Percentiles rank a stretch among this genome's conserved stretches.
These are phyloP conservation scores for Charina bottae DNA, from an alignment of 2,113 vertebrate genomes.

Conservation along the genomic window DNA sequence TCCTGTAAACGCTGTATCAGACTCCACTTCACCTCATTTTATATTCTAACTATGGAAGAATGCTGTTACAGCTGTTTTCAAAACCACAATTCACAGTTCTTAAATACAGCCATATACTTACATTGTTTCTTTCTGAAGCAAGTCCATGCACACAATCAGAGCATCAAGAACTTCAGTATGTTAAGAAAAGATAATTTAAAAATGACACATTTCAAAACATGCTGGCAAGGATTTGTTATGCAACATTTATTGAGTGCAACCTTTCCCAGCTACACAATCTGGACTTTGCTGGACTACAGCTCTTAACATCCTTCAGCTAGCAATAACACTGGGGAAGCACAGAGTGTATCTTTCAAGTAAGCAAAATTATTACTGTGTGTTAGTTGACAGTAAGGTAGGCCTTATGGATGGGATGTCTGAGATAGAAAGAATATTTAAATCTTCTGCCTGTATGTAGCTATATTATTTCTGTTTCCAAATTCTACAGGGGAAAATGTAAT, in stretches of 20 bases:
- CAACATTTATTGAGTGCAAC: neutral
- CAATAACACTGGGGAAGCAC: neutral
- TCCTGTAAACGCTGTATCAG: neutral
- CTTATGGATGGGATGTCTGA: neutral
- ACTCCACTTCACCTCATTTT: neutral
- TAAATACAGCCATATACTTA: slow-evolving; percentile 69
- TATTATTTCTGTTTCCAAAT: slow-evolving; percentile 19
- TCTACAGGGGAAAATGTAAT: neutral
- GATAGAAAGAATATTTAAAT: neutral
- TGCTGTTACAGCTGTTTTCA: neutral
- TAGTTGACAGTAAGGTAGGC: neutral
- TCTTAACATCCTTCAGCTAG: neutral
- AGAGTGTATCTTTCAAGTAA: neutral
- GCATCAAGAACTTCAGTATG: slow-evolving; percentile 87
- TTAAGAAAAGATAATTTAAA: slow-evolving; percentile 62
- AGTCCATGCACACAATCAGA: slow-evolving; percentile 94
- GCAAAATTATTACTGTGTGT: neutral
- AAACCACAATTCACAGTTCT: slow-evolving; percentile 3
- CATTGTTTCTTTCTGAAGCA: slow-evolving; percentile 86
- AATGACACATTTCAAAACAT: accelerated
- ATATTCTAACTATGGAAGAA: neutral
- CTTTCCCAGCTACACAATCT: neutral
- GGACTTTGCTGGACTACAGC: neutral
- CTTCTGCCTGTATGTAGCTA: neutral
- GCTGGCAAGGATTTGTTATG: neutral